Base-by-base conservation (phyloP, 2,888 invertebrate species). In the Drymonia ruficornis region DNA sequence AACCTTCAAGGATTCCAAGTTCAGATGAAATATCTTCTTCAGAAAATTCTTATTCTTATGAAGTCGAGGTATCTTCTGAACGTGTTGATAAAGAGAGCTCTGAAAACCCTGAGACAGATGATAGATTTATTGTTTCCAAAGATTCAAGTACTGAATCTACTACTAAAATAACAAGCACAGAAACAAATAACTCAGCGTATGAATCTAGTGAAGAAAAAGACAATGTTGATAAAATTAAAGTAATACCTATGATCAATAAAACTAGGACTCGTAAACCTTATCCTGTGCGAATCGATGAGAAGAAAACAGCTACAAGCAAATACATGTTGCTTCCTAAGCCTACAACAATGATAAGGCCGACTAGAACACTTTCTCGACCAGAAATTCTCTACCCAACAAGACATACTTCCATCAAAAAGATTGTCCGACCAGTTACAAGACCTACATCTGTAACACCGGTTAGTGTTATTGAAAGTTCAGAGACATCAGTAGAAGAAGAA, bases 181-280 rank as follows among this genome's bases (percentile, higher is more conserved):
- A 80, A 67, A 67, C 59, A 40, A 70, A 71, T 56, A 76, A 81
- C 59, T 76, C 74, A 9, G 38, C 59, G 52, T 62, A 70, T 18
- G 75, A 86, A 61, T 78, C 81, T 16, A 84, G 78, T 47, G 73
- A 85, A 58, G 86, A 89, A 72, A 79, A 84, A 54, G 50, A 67
- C 1, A 72, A 71, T 3, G 84, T 79, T 4, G 86, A 89, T 40
- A 85, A 74, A 77, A 73, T 83, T 7, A 87, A 84, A 67, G 72
- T 85, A 1, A 72, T 80, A 57, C 67, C 83, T n/a, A 55, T 85
- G 9, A 74, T 71, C 40, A 78, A 80, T 54, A 89, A 81, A 57
- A 89, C 83, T 43, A 82, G 89, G 66, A 89, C 87, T 36, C 83
- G 89, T 11, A 91, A 88, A 61, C 91, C 91, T 40, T 91, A 90